Evolutionary conservation across 2,888 invertebrate genomes (phyloP), one percentile per base, ranked within the genome.

Genomic region (Pheosia tremula): DNA sequence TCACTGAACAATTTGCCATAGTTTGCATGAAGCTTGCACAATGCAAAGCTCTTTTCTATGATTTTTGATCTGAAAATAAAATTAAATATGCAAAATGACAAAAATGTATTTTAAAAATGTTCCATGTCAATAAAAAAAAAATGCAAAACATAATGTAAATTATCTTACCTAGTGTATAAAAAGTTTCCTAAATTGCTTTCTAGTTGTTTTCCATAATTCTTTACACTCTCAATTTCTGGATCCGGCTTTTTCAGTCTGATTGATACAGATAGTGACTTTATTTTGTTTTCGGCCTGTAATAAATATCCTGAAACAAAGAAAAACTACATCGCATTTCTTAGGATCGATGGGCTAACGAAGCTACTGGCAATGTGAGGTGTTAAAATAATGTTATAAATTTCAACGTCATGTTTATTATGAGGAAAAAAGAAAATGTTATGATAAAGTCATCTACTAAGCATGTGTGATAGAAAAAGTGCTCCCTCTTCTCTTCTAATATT

Each of bases 1-100:
- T 97, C 97, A 75, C 97, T 97, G 81, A 97, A 97, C 61, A 97
- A 94, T 56, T 97, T 95, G 0, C 97, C 97, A 76, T 97, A 97
- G 88, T 97, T 96, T 0, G 96, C 96, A 81, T 97, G 97, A 50
- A 97, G 88, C 84, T 97, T 97, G 81, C 97, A 96, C 38, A 97
- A 91, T 8, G 96, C 96, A 81, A 96, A 97, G 75, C 96, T 95
- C 75, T 96, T 96, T 82, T 97, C 97, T 73, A 96, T 96, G 74
- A 97, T 95, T 81, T 95, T 95, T 57, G 96, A 96, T 66, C 95
- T 94, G 74, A 52, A 87, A 87, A 62, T 49, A 6, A 56, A 60
- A 9, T 52, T 39, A 39, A 39, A 39, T 3, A 24, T 24, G 2
- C 24, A 24, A 24, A 24, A 24, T 24, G 24, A 0, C 24, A 24